phyloP scores from a whole-genome alignment of 2,113 vertebrate species.

The Sapajus apella region DNA sequence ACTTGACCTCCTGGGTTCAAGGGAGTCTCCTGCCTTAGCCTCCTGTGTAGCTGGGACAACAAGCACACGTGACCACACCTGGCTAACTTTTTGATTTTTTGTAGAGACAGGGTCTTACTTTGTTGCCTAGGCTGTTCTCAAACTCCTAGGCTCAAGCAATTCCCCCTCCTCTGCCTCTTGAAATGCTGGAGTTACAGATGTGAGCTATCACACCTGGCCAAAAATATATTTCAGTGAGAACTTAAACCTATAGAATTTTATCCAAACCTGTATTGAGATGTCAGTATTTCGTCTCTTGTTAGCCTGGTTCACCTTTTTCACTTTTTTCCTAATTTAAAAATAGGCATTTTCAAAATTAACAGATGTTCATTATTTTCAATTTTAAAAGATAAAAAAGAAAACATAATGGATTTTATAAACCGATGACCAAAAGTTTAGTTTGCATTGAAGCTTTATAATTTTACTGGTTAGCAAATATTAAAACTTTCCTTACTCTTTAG shows the following conservation, averaged over 20 bases:
- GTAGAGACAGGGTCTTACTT: no score
- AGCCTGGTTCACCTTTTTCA: slow-evolving; percentile 21
- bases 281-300: not conserved
- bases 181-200: no score
- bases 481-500: not conserved
- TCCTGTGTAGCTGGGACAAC: no score
- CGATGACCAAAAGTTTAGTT: not conserved
- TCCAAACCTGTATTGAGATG: not conserved
- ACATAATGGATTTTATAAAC: not conserved
- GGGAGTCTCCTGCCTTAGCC: no score
- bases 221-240: slow-evolving; percentile 38
- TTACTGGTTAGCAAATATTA: slow-evolving; percentile 32
- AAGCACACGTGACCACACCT: no score
- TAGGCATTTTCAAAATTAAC: not conserved
- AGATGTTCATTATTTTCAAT: not conserved
- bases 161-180: no score
- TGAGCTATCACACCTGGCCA: not conserved
- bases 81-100: no score
- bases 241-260: not conserved
- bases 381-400: slow-evolving; percentile 15
- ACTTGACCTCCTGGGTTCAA: no score
- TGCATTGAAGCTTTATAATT: slow-evolving; percentile 13
- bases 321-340: slow-evolving; percentile 43
- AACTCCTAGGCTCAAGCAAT: no score
- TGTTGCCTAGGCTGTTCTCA: no score